These are phyloP conservation scores for Diarsia rubi DNA, from an alignment of 2,888 invertebrate species.

Conservation along the genomic window DNA sequence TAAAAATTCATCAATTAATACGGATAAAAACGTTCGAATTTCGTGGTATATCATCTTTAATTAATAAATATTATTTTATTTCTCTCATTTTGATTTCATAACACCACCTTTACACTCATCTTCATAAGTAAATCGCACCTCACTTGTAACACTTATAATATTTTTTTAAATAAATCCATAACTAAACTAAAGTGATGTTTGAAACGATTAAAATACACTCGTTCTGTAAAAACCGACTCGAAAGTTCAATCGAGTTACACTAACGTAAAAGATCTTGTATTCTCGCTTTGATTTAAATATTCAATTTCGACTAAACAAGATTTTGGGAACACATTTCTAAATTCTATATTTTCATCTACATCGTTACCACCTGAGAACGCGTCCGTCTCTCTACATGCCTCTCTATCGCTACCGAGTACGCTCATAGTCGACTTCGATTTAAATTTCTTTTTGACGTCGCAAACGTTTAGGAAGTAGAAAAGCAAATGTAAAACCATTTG, in stretches of 20 bases:
- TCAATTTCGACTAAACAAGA: slow-evolving; percentile 70
- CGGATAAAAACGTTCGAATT: slow-evolving; percentile 59
- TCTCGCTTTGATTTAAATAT: slow-evolving; percentile 63
- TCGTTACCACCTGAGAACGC: slow-evolving; percentile 66
- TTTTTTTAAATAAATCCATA: slow-evolving; percentile 72
- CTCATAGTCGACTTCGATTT: slow-evolving; percentile 60
- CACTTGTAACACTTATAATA: slow-evolving; percentile 74
- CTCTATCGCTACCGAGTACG: slow-evolving; percentile 68
- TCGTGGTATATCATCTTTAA: slow-evolving; percentile 69
- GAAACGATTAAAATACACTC: slow-evolving; percentile 67
- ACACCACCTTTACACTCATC: slow-evolving; percentile 68
- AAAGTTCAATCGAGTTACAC: slow-evolving; percentile 56
- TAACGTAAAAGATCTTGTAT: slow-evolving; percentile 65
- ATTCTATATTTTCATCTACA: slow-evolving; percentile 78
- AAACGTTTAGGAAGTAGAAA: slow-evolving; percentile 76
- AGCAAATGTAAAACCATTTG: slow-evolving; percentile 88
- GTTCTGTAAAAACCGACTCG: slow-evolving; percentile 62
- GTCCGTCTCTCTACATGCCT: slow-evolving; percentile 68
- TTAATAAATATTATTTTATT: slow-evolving; percentile 72
- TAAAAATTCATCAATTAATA: slow-evolving; percentile 49
- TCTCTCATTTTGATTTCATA: slow-evolving; percentile 75
- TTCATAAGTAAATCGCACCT: slow-evolving; percentile 79
- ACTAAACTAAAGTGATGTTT: slow-evolving; percentile 76
- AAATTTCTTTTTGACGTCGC: slow-evolving; percentile 68
- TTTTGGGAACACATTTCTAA: slow-evolving; percentile 83